Evolutionary conservation across 2,797 vertebrate species (phyloP).

Genomic region (Moxostoma hubbsi): DNA sequence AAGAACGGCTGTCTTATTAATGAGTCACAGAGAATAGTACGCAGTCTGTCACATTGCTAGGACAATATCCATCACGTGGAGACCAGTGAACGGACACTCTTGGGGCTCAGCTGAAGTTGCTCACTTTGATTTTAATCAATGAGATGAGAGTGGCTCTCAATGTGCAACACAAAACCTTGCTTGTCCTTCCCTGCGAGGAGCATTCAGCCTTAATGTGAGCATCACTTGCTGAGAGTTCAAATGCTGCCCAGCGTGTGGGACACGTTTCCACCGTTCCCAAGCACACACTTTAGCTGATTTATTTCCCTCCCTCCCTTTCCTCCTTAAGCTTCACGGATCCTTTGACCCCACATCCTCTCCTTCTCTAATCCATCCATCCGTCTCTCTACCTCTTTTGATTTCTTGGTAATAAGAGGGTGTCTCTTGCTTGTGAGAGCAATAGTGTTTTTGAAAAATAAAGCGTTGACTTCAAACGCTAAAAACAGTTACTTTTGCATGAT

Average conservation of each 20-base stretch:
- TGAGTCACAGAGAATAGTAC: constrained; percentile 32
- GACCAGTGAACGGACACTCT: constrained; percentile 6
- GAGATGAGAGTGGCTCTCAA: constrained; percentile 48
- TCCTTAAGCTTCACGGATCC: constrained; percentile 17
- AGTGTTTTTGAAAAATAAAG: no score
- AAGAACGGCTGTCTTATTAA: background rate
- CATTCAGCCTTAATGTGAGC: constrained; percentile 57
- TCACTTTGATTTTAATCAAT: constrained; percentile 37
- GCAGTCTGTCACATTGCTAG: constrained; percentile 47
- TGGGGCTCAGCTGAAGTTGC: constrained; percentile 28
- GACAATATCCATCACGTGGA: constrained; percentile 41
- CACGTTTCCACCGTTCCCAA: constrained; percentile 44
- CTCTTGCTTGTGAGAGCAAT: background rate
- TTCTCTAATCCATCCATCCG: background rate
- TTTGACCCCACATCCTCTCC: constrained; percentile 30
- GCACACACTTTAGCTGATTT: constrained; percentile 9
- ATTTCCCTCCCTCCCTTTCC: constrained; percentile 6
- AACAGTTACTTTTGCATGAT: no score
- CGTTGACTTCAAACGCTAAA: no score
- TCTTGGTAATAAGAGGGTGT: background rate
- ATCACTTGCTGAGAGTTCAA: constrained; percentile 47
- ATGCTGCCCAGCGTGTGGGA: constrained; percentile 44
- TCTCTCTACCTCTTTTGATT: background rate
- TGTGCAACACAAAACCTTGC: constrained; percentile 48
- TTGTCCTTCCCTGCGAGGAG: constrained; percentile 31